phyloP scores from a whole-genome alignment of 2,888 invertebrate genomes.

The Margaritifera margaritifera region DNA sequence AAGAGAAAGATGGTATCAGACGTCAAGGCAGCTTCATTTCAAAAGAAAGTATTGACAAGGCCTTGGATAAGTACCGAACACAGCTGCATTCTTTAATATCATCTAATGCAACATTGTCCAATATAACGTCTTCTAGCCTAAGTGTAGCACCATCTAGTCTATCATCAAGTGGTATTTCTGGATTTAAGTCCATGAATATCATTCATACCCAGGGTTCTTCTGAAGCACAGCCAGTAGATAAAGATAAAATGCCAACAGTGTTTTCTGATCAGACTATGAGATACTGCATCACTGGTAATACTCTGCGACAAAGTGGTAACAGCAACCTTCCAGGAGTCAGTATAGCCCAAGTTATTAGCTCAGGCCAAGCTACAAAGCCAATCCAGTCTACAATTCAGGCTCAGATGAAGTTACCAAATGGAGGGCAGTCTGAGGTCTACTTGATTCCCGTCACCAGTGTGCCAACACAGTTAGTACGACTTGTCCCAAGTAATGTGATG shows the following conservation, averaged over 20 bases:
- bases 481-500: slow-evolving; percentile 11
- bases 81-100: slow-evolving; percentile 12
- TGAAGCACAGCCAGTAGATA: too few relatives aligned
- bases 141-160: too few relatives aligned
- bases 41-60: slow-evolving; percentile 37
- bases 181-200: too few relatives aligned
- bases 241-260: too few relatives aligned
- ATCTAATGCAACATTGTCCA: too few relatives aligned
- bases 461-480: slow-evolving; percentile 4
- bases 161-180: too few relatives aligned
- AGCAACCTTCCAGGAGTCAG: too few relatives aligned
- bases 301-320: too few relatives aligned
- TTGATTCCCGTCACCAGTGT: slow-evolving; percentile 11
- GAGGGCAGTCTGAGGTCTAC: slow-evolving; percentile 9
- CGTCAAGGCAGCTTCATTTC: slow-evolving; percentile 34
- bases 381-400: background rate
- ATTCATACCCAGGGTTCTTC: too few relatives aligned
- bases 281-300: too few relatives aligned
- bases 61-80: slow-evolving; percentile 34
- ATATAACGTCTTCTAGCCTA: too few relatives aligned
- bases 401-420: background rate
- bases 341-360: slow-evolving; percentile 2
- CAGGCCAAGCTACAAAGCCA: background rate
- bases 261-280: too few relatives aligned
- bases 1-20: slow-evolving; percentile 26